phyloP scores from a whole-genome alignment of 2,113 vertebrate species.

The Gorsachius goisagi region DNA sequence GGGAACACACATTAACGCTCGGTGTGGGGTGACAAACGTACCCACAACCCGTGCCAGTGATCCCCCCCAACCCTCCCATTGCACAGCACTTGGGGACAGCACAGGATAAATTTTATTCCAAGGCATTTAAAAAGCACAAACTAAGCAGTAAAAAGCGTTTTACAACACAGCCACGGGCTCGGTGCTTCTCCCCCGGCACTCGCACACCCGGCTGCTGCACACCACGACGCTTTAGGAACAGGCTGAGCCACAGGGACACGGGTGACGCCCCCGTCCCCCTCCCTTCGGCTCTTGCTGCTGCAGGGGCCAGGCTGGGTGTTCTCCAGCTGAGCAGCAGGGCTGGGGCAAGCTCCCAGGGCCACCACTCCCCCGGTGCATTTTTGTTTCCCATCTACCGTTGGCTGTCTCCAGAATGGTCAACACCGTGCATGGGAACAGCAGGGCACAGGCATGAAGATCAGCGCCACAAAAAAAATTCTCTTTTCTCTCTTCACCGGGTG shows the following conservation, averaged over 20 bases:
- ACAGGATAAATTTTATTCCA: conserved; percentile 30
- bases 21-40: no score
- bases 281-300: neutral
- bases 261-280: neutral
- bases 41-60: fast-evolving
- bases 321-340: no score
- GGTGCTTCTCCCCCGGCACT: fast-evolving
- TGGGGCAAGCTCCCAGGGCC: neutral
- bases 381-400: neutral
- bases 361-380: neutral
- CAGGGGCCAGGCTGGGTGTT: neutral
- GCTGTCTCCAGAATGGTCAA: neutral
- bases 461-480: neutral
- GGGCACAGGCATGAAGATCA: fast-evolving
- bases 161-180: fast-evolving
- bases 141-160: neutral
- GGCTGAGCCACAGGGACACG: no score
- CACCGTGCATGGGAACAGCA: neutral
- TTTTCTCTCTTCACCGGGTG: fast-evolving
- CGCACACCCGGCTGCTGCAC: no score
- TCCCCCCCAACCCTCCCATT: fast-evolving
- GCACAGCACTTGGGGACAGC: fast-evolving
- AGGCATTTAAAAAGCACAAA: neutral
- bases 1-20: fast-evolving
- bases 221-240: no score